A percentile compares a stretch with the other conserved stretches of the same genome.
These are phyloP conservation scores for Aleiodes leptofemur DNA, from an alignment of 2,888 invertebrate genomes.

Conservation along the genomic window DNA sequence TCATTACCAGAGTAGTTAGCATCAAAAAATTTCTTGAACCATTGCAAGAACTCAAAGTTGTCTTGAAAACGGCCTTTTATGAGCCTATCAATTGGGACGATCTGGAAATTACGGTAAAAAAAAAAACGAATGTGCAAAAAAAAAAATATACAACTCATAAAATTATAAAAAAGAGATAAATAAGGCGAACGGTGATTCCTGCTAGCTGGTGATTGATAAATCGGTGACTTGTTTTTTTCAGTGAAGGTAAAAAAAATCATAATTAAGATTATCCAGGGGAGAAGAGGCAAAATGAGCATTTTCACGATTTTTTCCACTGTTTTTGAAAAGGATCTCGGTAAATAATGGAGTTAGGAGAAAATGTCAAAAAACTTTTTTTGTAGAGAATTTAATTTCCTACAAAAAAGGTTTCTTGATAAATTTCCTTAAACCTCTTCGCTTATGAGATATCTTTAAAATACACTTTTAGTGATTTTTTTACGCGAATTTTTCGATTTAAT, in stretches of 20 bases:
- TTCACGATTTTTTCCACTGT: neutral
- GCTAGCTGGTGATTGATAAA: constrained; percentile 54
- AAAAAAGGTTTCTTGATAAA: too few relatives aligned
- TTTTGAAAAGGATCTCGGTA: constrained; percentile 19
- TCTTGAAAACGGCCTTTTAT: constrained; percentile 99
- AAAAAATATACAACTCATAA: constrained; percentile 45
- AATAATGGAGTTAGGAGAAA: too few relatives aligned
- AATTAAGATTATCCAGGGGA: constrained; percentile 22
- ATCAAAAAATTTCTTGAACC: constrained; percentile 99
- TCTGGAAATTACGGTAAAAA: constrained; percentile 79
- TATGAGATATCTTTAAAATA: too few relatives aligned
- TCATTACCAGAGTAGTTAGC: constrained; percentile 97
- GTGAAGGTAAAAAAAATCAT: constrained; percentile 48
- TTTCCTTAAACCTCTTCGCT: too few relatives aligned
- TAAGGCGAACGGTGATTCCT: constrained; percentile 42
- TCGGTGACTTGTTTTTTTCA: constrained; percentile 8
- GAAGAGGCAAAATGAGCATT: constrained; percentile 46
- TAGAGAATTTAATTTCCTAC: too few relatives aligned
- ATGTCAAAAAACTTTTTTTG: too few relatives aligned
- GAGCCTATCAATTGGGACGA: constrained; percentile 94
- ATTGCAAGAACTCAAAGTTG: constrained; percentile 99
- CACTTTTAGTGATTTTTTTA: too few relatives aligned
- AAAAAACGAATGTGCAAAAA: constrained; percentile 57
- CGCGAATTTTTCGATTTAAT: too few relatives aligned
- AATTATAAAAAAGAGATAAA: constrained; percentile 35